A percentile compares a stretch with the other conserved stretches of the same genome.
These are phyloP conservation scores for Mythimna impura DNA, from an alignment of 2,888 invertebrate genomes.

Conservation along the genomic window DNA sequence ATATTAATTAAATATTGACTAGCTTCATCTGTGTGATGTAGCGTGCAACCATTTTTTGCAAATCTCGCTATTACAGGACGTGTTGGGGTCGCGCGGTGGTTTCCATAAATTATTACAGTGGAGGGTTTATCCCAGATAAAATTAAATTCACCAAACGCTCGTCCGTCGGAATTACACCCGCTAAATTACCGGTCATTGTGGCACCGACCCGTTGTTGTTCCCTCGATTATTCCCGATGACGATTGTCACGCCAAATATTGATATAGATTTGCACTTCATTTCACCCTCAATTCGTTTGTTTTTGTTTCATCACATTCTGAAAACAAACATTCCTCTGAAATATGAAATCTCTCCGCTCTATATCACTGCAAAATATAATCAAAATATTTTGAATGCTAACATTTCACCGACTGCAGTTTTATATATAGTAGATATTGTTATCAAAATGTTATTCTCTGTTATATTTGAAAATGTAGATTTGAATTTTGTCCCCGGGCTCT, in stretches of 20 bases:
- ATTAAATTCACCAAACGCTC: slow-evolving; percentile 82
- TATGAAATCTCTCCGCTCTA: slow-evolving; percentile 44
- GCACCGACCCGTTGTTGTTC: slow-evolving; percentile 74
- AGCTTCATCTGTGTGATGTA: slow-evolving; percentile 24
- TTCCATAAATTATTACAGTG: slow-evolving; percentile 80
- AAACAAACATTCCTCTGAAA: slow-evolving; percentile 49
- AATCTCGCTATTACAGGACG: slow-evolving; percentile 52
- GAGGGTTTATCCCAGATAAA: slow-evolving; percentile 80
- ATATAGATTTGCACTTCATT: slow-evolving; percentile 76
- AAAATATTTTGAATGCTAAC: slow-evolving; percentile 52
- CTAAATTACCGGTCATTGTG: slow-evolving; percentile 85
- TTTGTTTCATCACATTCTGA: slow-evolving; percentile 56
- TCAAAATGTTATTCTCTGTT: slow-evolving; percentile 52
- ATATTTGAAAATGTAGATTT: slow-evolving; percentile 52
- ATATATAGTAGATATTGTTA: slow-evolving; percentile 47
- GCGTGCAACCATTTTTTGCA: slow-evolving; percentile 45
- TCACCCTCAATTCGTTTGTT: slow-evolving; percentile 49
- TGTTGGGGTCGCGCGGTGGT: slow-evolving; percentile 68
- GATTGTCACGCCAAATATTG: slow-evolving; percentile 77
- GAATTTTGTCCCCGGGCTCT: slow-evolving; percentile 38
- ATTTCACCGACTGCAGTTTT: slow-evolving; percentile 44
- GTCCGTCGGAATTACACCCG: slow-evolving; percentile 77
- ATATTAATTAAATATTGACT: slow-evolving; percentile 34
- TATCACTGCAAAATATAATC: slow-evolving; percentile 44
- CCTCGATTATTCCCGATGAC: slow-evolving; percentile 76